These are phyloP conservation scores for Drosophila mettleri DNA, from an alignment of 2,888 invertebrate genomes.

Conservation along the genomic window DNA sequence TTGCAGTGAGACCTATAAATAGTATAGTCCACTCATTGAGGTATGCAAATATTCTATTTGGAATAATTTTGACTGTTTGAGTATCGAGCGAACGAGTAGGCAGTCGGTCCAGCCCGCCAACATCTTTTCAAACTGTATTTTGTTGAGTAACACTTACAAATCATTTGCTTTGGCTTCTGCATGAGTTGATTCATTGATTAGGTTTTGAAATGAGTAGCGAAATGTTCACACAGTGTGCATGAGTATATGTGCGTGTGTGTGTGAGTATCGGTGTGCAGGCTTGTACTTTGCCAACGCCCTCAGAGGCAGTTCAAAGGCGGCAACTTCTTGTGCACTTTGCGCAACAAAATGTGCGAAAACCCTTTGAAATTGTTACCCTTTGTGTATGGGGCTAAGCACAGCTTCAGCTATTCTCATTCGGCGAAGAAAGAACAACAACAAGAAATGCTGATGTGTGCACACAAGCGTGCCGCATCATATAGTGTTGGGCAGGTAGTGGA, in stretches of 20 bases:
- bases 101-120: not conserved
- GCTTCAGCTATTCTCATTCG: not conserved
- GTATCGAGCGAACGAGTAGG: not conserved
- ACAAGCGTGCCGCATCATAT: constrained; percentile 59
- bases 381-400: constrained; percentile 45
- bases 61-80: not conserved
- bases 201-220: constrained; percentile 10
- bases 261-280: constrained; percentile 4
- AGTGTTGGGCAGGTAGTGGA: constrained; percentile 35
- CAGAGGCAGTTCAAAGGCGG: constrained; percentile 21
- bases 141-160: not conserved
- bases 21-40: not conserved
- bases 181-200: constrained; percentile 10
- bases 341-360: constrained; percentile 42
- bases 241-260: not conserved
- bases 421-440: not conserved
- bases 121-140: no score
- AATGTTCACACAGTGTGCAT: constrained; percentile 5
- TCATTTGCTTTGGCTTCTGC: constrained; percentile 2
- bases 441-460: constrained; percentile 58
- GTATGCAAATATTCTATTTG: no score
- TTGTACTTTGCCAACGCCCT: constrained; percentile 36
- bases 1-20: not conserved
- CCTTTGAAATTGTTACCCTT: constrained; percentile 48
- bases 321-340: constrained; percentile 26